Percentiles rank a stretch among this genome's conserved stretches.
Evolutionary conservation across 2,888 invertebrate species (phyloP).

Genomic region (Phania funesta): DNA sequence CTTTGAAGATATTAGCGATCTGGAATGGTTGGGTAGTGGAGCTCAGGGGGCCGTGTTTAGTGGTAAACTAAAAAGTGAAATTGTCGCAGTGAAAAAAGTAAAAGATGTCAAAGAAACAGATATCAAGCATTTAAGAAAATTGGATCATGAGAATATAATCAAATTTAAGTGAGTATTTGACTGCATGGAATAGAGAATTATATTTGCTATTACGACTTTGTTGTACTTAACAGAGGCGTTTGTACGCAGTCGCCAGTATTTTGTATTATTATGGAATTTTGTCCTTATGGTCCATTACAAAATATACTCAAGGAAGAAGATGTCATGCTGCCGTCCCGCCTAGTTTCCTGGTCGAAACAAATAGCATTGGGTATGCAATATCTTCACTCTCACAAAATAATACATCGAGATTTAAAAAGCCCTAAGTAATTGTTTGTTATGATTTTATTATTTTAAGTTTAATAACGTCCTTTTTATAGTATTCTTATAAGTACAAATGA

Average conservation of each 20-base stretch:
- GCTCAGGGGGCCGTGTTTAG: slow-evolving; percentile 98
- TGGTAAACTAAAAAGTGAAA: slow-evolving; percentile 89
- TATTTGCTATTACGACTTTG: slow-evolving; percentile 57
- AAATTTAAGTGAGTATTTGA: slow-evolving; percentile 81
- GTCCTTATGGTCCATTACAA: slow-evolving; percentile 96
- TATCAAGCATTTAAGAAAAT: slow-evolving; percentile 92
- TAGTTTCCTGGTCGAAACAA: slow-evolving; percentile 96
- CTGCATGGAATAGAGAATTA: neutral
- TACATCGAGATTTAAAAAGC: slow-evolving; percentile 98
- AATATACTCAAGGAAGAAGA: slow-evolving; percentile 92
- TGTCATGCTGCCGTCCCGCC: slow-evolving; percentile 90
- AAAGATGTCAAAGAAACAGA: slow-evolving; percentile 95
- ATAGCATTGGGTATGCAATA: slow-evolving; percentile 98
- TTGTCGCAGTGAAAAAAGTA: slow-evolving; percentile 98
- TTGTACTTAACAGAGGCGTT: slow-evolving; percentile 86
- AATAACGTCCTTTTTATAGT: slow-evolving; percentile 81
- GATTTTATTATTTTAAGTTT: neutral
- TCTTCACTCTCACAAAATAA: slow-evolving; percentile 96
- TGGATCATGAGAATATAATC: slow-evolving; percentile 97
- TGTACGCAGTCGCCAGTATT: slow-evolving; percentile 95
- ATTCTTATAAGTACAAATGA: slow-evolving; percentile 91
- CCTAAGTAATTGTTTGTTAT: slow-evolving; percentile 90
- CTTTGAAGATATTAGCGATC: slow-evolving; percentile 92
- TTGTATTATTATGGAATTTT: slow-evolving; percentile 99
- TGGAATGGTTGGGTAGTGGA: slow-evolving; percentile 96